Evolutionary conservation across 2,888 invertebrate genomes (phyloP).

Genomic region (Homarus gammarus): DNA sequence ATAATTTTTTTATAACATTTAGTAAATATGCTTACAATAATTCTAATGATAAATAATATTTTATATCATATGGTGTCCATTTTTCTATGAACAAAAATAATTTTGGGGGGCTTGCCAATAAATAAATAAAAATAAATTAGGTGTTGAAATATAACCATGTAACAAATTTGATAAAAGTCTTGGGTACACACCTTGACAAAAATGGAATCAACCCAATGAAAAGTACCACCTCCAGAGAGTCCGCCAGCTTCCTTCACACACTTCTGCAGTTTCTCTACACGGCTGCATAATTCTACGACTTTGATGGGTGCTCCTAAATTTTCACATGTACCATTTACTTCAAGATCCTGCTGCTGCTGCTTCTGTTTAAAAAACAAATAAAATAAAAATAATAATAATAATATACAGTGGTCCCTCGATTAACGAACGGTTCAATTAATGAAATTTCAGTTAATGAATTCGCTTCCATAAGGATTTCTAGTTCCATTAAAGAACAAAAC

Average conservation of each 20-base stretch:
- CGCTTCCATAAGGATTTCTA: no score
- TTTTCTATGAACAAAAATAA: no score
- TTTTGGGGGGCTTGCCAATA: no score
- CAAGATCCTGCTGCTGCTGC: neutral
- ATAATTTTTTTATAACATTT: no score
- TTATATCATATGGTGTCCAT: no score
- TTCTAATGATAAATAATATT: neutral
- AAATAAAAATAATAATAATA: no score
- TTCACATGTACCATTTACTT: neutral
- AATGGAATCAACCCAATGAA: conserved; percentile 95
- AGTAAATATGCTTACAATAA: neutral
- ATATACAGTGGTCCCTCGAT: no score
- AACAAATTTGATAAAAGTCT: neutral
- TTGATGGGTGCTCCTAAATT: neutral
- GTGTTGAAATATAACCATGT: neutral
- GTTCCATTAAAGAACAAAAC: no score
- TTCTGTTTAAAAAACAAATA: neutral
- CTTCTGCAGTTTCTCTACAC: conserved; percentile 76
- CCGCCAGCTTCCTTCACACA: conserved; percentile 77
- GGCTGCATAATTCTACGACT: neutral
- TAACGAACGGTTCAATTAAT: neutral
- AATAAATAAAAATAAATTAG: neutral
- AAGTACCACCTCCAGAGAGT: conserved; percentile 84
- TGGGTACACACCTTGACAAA: conserved; percentile 85
- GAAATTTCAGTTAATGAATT: no score